Base-by-base conservation (phyloP, 2,888 invertebrate species). In the Notocelia uddmanniana region DNA sequence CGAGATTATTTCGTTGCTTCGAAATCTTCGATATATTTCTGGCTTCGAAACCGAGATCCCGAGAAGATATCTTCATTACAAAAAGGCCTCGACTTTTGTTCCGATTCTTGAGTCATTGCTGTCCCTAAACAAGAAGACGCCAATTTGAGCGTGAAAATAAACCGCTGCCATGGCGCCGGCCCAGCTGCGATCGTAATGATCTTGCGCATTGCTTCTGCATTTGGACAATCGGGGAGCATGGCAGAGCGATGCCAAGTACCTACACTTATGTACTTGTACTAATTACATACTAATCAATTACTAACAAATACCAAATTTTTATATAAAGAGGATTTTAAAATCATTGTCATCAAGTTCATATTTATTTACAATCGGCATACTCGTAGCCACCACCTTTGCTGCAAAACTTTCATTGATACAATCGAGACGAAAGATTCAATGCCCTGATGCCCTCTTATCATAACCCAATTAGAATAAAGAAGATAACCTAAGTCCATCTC, bases 91-190 rank as follows among this genome's bases (percentile, higher is more conserved):
- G 41, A 31, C 23, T 67, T 67, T 68, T 68, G 72, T 71, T 57
- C 72, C 72, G 62, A 68, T 72, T 45, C 67, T 67, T 72, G 72
- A 72, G 55, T 72, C 72, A 72, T 72, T 72, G 55, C 72, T 67
- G 54, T 68, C 68, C 70, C 62, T 67, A 72, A 67, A 72, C 72
- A 72, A 68, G 66, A 60, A 59, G 67, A 71, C 67, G 71, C 54
- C 71, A 71, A 67, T 71, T 67, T 71, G 71, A 67, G 72, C 54
- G 41, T 26, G 62, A 68, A 72, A 72, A 72, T 68, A 72, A 71
- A 72, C 67, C 19, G 48, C 55, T 15, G 31, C 54, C 26, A 8
- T 63, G 72, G 72, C 72, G 72, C 72, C 72, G 55, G 55, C 62
- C 55, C 68, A 68, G 68, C 67, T 67, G 71, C 60, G 64, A 48